A percentile compares a stretch with the other conserved stretches of the same genome.
These are phyloP conservation scores for Furcula furcula DNA, from an alignment of 2,888 invertebrate species.

Conservation along the genomic window DNA sequence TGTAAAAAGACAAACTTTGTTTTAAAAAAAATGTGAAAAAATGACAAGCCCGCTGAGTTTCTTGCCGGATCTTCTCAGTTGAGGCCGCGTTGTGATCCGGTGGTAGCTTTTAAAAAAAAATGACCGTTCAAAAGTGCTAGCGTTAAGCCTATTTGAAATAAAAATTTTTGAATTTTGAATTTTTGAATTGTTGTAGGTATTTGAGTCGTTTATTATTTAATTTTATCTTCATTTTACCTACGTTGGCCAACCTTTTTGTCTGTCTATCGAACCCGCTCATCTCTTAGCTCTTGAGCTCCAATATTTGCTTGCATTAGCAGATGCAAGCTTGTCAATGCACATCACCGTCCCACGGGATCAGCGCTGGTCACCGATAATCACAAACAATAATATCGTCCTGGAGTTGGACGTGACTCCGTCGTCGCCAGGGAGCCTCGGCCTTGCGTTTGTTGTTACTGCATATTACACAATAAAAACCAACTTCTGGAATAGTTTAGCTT, in stretches of 20 bases:
- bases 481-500: constrained; percentile 37
- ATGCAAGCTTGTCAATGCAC: constrained; percentile 55
- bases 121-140: too few species aligned
- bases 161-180: too few species aligned
- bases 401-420: constrained; percentile 36
- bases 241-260: not conserved
- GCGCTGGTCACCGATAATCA: constrained; percentile 43
- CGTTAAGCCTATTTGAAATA: too few species aligned
- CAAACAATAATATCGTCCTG: constrained; percentile 42
- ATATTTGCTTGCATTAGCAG: constrained; percentile 62
- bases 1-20: too few species aligned
- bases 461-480: constrained; percentile 39
- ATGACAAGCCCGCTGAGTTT: too few species aligned
- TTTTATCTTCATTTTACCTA: not conserved
- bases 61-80: too few species aligned
- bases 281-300: constrained; percentile 8
- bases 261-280: constrained; percentile 10
- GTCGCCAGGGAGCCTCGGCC: constrained; percentile 24
- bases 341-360: constrained; percentile 48
- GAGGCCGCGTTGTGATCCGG: too few species aligned
- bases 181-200: too few species aligned
- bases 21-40: too few species aligned
- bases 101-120: too few species aligned
- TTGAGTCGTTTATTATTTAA: too few species aligned
- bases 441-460: constrained; percentile 58